Conservation (phyloP, 2,113 vertebrate genomes). For the Calonectris borealis region DNA sequence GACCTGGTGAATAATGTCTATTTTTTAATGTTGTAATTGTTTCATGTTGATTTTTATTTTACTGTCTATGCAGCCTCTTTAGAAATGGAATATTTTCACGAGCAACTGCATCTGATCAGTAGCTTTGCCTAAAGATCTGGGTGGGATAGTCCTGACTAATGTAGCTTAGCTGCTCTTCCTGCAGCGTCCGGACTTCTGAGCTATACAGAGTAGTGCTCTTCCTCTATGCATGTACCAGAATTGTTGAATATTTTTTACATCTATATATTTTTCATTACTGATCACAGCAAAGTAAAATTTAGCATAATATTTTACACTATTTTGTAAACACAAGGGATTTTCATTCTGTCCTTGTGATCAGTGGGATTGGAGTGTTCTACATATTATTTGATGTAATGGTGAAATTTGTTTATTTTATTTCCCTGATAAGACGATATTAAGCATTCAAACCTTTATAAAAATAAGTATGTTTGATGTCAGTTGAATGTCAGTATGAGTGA, state of each 20-base stretch:
- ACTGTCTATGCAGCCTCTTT: background rate
- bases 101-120: background rate
- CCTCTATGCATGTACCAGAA: background rate
- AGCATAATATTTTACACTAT: background rate
- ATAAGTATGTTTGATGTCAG: background rate
- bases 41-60: constrained; percentile 5
- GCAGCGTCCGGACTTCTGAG: background rate
- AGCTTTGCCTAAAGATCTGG: background rate
- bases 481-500: background rate
- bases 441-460: background rate
- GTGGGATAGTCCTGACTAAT: background rate
- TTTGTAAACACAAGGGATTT: background rate
- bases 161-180: background rate
- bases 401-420: background rate
- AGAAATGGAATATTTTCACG: background rate
- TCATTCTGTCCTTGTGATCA: background rate
- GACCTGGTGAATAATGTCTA: constrained; percentile 7
- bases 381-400: background rate
- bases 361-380: background rate
- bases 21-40: background rate
- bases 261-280: background rate
- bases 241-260: background rate
- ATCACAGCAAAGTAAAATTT: background rate
- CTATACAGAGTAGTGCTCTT: background rate
- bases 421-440: background rate